phyloP scores from a whole-genome alignment of 2,113 vertebrate genomes.

The Ciconia stormi region DNA sequence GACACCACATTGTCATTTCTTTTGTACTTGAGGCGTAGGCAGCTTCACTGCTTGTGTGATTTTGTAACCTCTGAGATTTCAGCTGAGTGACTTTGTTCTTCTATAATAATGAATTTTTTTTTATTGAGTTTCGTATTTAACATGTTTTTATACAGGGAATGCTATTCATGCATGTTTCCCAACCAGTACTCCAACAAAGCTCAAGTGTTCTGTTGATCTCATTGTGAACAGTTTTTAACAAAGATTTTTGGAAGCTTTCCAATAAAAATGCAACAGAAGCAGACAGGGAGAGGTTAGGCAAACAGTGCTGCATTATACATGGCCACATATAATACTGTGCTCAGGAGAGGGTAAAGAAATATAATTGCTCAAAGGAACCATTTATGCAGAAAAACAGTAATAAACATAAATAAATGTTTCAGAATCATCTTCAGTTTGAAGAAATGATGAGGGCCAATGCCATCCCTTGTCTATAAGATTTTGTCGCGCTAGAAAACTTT shows the following conservation, averaged over 20 bases:
- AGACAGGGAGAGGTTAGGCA: conserved; percentile 12
- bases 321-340: not conserved
- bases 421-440: not conserved
- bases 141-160: not conserved
- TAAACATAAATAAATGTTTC: not conserved
- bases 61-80: not conserved
- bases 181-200: conserved; percentile 17
- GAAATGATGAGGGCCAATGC: not conserved
- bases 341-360: conserved; percentile 29
- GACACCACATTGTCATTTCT: not conserved
- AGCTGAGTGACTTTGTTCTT: not conserved
- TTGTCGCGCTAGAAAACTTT: not conserved
- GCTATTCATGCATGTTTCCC: not conserved
- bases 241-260: conserved; percentile 46
- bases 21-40: not conserved
- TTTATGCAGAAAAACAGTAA: not conserved
- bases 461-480: not conserved
- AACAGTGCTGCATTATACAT: conserved; percentile 40
- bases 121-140: not conserved
- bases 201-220: conserved; percentile 46
- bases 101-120: not conserved
- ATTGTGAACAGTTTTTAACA: conserved; percentile 31
- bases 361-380: conserved; percentile 15
- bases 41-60: not conserved
- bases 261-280: conserved; percentile 60